Conservation (phyloP, 2,113 vertebrate genomes). For the Rhinopithecus roxellana region DNA sequence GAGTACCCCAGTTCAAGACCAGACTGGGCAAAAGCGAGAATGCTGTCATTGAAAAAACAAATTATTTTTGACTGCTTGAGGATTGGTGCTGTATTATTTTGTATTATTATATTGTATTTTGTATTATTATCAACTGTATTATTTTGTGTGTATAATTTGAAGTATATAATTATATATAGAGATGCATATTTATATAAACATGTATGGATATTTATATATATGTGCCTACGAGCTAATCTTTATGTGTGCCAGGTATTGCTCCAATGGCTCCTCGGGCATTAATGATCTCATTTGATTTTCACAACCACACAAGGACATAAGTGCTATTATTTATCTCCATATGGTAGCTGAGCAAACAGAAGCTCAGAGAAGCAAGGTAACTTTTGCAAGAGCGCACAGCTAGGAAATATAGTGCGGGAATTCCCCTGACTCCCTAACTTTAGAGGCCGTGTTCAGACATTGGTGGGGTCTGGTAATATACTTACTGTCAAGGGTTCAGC, state of each 20-base stretch:
- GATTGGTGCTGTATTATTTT: not conserved
- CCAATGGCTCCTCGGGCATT: not conserved
- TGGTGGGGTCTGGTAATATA: not conserved
- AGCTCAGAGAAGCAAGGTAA: not conserved
- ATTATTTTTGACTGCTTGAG: not conserved
- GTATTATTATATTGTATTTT: too few relatives aligned
- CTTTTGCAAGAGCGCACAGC: not conserved
- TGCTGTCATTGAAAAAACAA: too few relatives aligned
- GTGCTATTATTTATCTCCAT: not conserved
- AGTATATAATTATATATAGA: not conserved
- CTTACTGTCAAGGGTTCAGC: not conserved
- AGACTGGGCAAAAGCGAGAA: too few relatives aligned
- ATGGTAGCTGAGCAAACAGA: not conserved
- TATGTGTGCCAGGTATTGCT: not conserved
- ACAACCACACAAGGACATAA: not conserved
- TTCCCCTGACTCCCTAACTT: not conserved
- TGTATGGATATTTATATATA: not conserved
- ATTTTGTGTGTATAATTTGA: not conserved
- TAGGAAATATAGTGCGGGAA: not conserved
- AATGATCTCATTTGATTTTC: not conserved
- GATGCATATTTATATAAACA: not conserved
- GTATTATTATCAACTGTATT: not conserved
- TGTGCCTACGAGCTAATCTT: not conserved
- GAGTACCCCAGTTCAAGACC: too few relatives aligned
- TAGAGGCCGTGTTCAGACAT: not conserved